Base-by-base conservation (phyloP, 2,797 vertebrate species). In the Sebastes steindachneri region DNA sequence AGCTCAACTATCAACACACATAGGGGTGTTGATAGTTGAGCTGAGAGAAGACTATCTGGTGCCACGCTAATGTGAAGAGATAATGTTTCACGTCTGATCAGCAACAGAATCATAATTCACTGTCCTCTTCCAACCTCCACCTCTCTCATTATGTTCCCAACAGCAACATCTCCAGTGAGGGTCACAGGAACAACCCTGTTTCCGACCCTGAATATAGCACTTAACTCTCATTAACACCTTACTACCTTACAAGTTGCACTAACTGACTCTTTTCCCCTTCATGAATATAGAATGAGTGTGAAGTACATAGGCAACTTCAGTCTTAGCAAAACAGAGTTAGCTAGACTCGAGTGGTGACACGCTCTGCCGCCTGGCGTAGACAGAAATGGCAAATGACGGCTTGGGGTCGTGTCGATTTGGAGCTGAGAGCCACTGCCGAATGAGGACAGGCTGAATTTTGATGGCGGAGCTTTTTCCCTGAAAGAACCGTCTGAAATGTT, bases 11-110 rank as follows among this genome's bases (percentile, higher is more conserved):
- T 79, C 82, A 83, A 79, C 77, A 68, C 68, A 21, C 70, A 60
- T 25, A 68, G 29, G 31, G 23, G 58, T 77, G 78, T 80, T 84
- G 80, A 88, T 79, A 85, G 82, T 55, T 84, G 70, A 86, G 89
- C 82, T 86, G 75, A 74, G 64, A 63, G 67, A 72, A 28, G 60
- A 73, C 77, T 85, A 79, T 87, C 85, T 86, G 76, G 71, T 88
- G 83, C 82, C 85, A 31, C 68, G 85, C 81, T 91, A 82, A 89
- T 72, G 80, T 78, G 77, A 79, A 83, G 83, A 91, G 92, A 91
- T 93, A 83, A 86, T 60, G 68, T 91, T 93, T 92, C 90, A 79
- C 64, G 19, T 77, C 66, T 71, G 86, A 93, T 90, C 88, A 87
- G 77, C 69, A 21, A 89, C 87, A 88, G 63, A 78, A 83, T 87